These are phyloP conservation scores for Allophyes oxyacanthae DNA, from an alignment of 2,888 invertebrate genomes.

Conservation along the genomic window DNA sequence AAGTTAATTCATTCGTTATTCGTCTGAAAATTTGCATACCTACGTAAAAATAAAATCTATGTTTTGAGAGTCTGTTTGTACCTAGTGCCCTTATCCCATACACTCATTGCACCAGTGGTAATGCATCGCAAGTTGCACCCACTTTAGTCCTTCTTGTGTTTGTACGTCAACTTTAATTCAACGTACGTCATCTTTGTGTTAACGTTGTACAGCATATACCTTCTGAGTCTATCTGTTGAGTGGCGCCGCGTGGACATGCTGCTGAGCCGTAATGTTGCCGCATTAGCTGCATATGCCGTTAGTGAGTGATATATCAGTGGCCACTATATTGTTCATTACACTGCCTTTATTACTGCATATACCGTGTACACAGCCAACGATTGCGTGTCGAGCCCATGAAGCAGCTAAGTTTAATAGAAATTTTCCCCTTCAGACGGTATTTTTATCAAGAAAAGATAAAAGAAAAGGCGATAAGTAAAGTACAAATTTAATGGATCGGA, in stretches of 20 bases:
- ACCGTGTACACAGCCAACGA: neutral
- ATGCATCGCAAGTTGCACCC: too few relatives aligned
- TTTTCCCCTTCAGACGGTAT: slow-evolving; percentile 1
- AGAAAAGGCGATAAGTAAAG: slow-evolving; percentile 7
- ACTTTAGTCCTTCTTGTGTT: too few relatives aligned
- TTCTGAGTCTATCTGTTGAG: neutral
- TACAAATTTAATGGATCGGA: neutral
- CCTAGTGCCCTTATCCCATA: too few relatives aligned
- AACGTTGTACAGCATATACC: neutral
- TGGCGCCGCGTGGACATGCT: slow-evolving; percentile 10
- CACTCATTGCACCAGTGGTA: too few relatives aligned
- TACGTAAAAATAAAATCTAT: too few relatives aligned
- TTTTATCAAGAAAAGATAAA: neutral
- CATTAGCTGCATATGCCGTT: slow-evolving; percentile 43
- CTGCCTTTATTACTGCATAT: slow-evolving; percentile 1
- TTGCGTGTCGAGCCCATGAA: slow-evolving; percentile 23
- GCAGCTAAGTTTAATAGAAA: neutral
- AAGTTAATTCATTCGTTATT: too few relatives aligned
- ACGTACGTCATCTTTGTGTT: neutral
- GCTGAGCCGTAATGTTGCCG: slow-evolving; percentile 26
- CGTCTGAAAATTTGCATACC: too few relatives aligned
- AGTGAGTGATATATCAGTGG: slow-evolving; percentile 20
- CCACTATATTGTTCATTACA: slow-evolving; percentile 30
- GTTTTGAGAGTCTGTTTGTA: too few relatives aligned
- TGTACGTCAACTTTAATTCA: neutral